Percentiles rank a stretch among this genome's conserved stretches.
phyloP scores from a whole-genome alignment of 2,888 invertebrate genomes.

The Clepsis dumicolana region DNA sequence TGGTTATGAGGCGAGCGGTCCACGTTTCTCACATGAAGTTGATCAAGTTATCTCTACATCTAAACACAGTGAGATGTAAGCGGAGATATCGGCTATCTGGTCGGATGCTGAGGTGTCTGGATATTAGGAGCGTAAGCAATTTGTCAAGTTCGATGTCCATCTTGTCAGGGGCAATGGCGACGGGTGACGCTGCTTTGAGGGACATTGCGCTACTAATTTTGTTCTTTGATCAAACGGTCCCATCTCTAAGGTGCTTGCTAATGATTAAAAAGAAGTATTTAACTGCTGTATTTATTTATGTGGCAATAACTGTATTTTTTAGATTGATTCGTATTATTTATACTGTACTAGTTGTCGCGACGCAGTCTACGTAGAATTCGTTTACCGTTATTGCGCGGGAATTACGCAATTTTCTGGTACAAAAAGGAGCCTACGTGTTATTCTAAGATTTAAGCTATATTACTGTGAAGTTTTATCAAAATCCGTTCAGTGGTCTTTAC shows the following conservation, averaged over 20 bases:
- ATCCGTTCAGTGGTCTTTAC: too few relatives aligned
- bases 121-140: constrained; percentile 84
- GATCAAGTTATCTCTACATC: constrained; percentile 81
- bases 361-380: too few relatives aligned
- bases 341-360: too few relatives aligned
- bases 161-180: constrained; percentile 71
- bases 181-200: constrained; percentile 44
- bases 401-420: too few relatives aligned
- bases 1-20: constrained; percentile 46
- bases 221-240: constrained; percentile 21
- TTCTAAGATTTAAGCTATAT: too few relatives aligned
- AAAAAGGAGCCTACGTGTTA: too few relatives aligned
- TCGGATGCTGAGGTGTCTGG: constrained; percentile 77
- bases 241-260: constrained; percentile 28
- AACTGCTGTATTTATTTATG: background rate
- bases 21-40: constrained; percentile 67
- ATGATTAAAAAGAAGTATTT: background rate
- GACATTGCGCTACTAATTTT: constrained; percentile 46
- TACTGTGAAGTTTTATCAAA: too few relatives aligned
- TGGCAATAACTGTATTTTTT: background rate
- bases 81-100: constrained; percentile 73
- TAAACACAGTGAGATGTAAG: constrained; percentile 75
- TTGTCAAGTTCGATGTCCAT: constrained; percentile 81
- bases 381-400: too few relatives aligned
- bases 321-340: background rate